Conservation (phyloP, 2,797 vertebrate species). For the Chelmon rostratus region DNA sequence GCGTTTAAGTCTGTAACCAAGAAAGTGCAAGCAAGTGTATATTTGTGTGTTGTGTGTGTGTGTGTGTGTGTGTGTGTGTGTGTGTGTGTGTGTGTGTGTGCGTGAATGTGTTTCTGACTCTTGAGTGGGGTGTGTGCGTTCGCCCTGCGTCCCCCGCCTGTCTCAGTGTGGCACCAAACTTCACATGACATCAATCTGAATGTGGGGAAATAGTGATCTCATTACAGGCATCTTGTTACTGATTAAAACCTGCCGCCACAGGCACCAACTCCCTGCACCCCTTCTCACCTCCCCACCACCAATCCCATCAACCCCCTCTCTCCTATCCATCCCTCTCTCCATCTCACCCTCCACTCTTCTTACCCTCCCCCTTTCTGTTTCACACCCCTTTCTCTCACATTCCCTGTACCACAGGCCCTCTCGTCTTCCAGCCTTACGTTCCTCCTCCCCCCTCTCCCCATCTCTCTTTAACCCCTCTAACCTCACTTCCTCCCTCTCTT, state of each 20-base stretch:
- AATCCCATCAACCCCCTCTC: conserved; percentile 27
- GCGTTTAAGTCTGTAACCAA: conserved; percentile 83
- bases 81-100: conserved; percentile 52
- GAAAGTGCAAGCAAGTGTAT: conserved; percentile 76
- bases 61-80: conserved; percentile 32
- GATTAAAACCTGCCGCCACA: conserved; percentile 85
- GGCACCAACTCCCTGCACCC: conserved; percentile 44
- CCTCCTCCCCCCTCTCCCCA: conserved; percentile 12
- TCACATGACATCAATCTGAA: conserved; percentile 87
- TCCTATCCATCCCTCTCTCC: conserved; percentile 20
- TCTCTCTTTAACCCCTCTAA: conserved; percentile 63
- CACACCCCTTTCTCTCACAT: conserved; percentile 56
- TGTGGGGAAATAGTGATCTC: conserved; percentile 87
- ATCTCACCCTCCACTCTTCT: conserved; percentile 31
- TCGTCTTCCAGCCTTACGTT: neutral
- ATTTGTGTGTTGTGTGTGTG: conserved; percentile 53
- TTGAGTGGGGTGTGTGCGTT: conserved; percentile 39
- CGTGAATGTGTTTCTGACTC: conserved; percentile 21
- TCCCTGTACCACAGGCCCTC: conserved; percentile 28
- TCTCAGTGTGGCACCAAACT: conserved; percentile 78
- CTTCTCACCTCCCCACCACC: conserved; percentile 37
- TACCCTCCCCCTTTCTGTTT: conserved; percentile 45
- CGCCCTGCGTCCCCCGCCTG: conserved; percentile 65
- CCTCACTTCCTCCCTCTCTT: conserved; percentile 68
- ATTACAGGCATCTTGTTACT: conserved; percentile 86